Conservation (phyloP, 1,140 invertebrate genomes). For the Gryllus bimaculatus region DNA sequence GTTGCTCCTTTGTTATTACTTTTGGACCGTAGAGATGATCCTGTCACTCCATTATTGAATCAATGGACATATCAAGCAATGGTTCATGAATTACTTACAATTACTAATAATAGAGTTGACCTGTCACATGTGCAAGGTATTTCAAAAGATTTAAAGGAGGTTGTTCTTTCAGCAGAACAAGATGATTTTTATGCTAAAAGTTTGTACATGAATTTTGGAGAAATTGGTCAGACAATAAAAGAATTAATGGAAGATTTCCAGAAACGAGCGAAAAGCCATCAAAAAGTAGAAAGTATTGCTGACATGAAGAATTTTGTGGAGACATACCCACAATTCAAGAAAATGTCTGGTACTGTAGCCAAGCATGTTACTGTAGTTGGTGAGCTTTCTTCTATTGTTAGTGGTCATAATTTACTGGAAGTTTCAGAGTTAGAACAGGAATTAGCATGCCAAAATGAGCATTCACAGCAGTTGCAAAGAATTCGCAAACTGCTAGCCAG, state of each 20-base stretch:
- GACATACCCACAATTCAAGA: constrained; percentile 97
- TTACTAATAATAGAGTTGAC: constrained; percentile 91
- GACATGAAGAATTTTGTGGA: constrained; percentile 99
- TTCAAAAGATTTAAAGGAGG: constrained; percentile 83
- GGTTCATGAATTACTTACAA: constrained; percentile 94
- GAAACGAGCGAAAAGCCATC: constrained; percentile 85
- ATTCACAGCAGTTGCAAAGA: constrained; percentile 71
- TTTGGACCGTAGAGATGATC: constrained; percentile 84
- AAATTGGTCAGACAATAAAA: constrained; percentile 96
- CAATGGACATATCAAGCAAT: constrained; percentile 99
- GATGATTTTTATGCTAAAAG: constrained; percentile 98
- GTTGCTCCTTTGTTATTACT: constrained; percentile 71
- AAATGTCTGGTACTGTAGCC: constrained; percentile 95
- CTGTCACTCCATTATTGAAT: constrained; percentile 92
- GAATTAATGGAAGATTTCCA: constrained; percentile 97
- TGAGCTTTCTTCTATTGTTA: constrained; percentile 81
- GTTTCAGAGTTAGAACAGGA: constrained; percentile 97
- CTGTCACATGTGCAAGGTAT: constrained; percentile 71
- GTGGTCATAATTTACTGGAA: constrained; percentile 68
- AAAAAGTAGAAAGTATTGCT: constrained; percentile 95
- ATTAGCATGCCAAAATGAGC: constrained; percentile 85
- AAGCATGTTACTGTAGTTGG: constrained; percentile 96
- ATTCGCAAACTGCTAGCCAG: constrained; percentile 60
- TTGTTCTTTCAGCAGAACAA: constrained; percentile 88
- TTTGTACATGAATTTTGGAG: constrained; percentile 93